Evolutionary conservation across 2,888 invertebrate species (phyloP).

Genomic region (Zeuzera pyrina): DNA sequence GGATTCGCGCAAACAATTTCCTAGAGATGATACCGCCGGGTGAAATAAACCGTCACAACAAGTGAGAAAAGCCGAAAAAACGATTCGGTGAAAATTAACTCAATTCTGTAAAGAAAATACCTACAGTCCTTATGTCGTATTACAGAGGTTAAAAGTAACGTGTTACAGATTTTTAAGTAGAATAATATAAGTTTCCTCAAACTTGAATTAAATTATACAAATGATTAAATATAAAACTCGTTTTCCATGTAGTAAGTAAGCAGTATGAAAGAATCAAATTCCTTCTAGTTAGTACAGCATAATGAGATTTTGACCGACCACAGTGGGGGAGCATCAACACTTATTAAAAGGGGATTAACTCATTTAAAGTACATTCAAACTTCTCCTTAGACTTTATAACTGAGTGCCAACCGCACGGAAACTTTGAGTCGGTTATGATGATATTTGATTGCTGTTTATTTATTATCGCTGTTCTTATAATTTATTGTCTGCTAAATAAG

Average conservation of each 20-base stretch:
- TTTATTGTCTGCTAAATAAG: too few relatives aligned
- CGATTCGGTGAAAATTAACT: constrained; percentile 64
- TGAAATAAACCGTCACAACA: constrained; percentile 62
- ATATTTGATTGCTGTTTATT: not conserved
- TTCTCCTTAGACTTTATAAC: constrained; percentile 29
- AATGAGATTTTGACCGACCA: constrained; percentile 39
- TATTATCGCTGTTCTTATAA: not conserved
- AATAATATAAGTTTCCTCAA: too few relatives aligned
- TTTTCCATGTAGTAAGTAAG: too few relatives aligned
- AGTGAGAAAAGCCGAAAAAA: constrained; percentile 56
- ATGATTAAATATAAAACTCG: not conserved
- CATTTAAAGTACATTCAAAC: constrained; percentile 64
- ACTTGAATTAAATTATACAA: too few relatives aligned
- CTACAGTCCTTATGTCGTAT: constrained; percentile 6
- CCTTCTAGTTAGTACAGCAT: too few relatives aligned
- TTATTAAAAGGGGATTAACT: constrained; percentile 67
- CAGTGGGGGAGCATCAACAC: constrained; percentile 49
- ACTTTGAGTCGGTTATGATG: constrained; percentile 24
- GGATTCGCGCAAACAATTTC: constrained; percentile 59
- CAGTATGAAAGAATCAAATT: too few relatives aligned
- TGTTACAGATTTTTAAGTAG: too few relatives aligned
- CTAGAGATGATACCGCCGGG: constrained; percentile 61
- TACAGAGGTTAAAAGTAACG: not conserved
- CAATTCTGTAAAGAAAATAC: constrained; percentile 31
- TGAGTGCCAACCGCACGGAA: constrained; percentile 28